These are phyloP conservation scores for Galeruca laticollis DNA, from an alignment of 2,888 invertebrate species.

Conservation along the genomic window DNA sequence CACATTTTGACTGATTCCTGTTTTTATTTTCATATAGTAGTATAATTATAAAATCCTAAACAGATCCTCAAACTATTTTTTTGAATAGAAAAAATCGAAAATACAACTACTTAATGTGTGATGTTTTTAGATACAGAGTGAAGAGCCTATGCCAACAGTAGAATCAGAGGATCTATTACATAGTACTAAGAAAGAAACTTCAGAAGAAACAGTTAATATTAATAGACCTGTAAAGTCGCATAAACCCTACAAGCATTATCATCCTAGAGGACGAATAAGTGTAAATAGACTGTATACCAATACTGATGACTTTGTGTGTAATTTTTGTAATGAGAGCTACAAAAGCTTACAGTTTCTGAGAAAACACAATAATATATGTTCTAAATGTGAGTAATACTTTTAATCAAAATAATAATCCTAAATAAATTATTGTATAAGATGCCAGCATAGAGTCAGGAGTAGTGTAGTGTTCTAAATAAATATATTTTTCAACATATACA, in stretches of 20 bases:
- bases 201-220: conserved; percentile 5
- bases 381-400: conserved; percentile 48
- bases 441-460: no score
- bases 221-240: conserved; percentile 6
- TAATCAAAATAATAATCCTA: neutral
- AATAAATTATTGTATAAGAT: neutral
- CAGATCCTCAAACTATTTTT: no score
- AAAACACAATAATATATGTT: conserved; percentile 55
- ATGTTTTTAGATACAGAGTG: conserved; percentile 28
- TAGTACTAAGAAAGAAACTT: neutral
- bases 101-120: no score
- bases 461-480: no score
- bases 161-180: conserved; percentile 5
- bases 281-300: conserved; percentile 39
- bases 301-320: conserved; percentile 53
- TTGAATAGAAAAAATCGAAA: no score
- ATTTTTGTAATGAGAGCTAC: conserved; percentile 54
- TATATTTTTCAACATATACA: no score
- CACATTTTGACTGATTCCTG: no score
- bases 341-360: conserved; percentile 53
- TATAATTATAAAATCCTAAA: no score
- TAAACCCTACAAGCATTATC: conserved; percentile 25
- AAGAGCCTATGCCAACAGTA: conserved; percentile 5
- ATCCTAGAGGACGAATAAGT: conserved; percentile 18
- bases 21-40: no score